phyloP scores from a whole-genome alignment of 2,797 vertebrate genomes.

The Perodicticus potto region DNA sequence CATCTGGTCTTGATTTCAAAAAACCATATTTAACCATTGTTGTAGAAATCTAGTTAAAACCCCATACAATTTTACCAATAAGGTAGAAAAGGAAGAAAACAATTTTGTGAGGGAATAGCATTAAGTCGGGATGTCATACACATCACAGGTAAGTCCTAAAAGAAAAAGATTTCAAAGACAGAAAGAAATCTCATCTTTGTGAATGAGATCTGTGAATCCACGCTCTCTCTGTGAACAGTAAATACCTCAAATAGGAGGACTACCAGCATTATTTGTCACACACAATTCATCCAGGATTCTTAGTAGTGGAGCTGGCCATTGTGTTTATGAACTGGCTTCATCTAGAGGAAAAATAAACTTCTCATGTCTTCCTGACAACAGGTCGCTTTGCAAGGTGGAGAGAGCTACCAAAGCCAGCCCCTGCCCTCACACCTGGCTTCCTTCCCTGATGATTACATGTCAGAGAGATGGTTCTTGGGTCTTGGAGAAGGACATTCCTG shows the following conservation, averaged over 20 bases:
- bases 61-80: neutral
- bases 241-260: neutral
- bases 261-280: neutral
- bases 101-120: neutral
- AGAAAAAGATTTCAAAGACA: neutral
- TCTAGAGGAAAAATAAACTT: neutral
- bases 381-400: neutral
- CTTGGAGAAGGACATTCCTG: neutral
- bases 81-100: neutral
- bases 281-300: neutral
- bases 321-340: neutral
- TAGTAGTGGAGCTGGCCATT: neutral
- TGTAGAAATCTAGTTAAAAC: conserved; percentile 18
- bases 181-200: neutral
- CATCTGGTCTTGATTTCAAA: neutral
- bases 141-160: neutral
- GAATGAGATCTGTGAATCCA: neutral
- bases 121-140: neutral
- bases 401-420: neutral
- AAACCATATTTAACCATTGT: neutral
- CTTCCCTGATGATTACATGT: neutral
- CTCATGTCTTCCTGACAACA: neutral
- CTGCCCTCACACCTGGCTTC: neutral
- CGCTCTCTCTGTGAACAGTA: neutral
- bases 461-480: neutral